Evolutionary conservation across 1,140 invertebrate species (phyloP).

Genomic region (Camponotus pennsylvanicus): DNA sequence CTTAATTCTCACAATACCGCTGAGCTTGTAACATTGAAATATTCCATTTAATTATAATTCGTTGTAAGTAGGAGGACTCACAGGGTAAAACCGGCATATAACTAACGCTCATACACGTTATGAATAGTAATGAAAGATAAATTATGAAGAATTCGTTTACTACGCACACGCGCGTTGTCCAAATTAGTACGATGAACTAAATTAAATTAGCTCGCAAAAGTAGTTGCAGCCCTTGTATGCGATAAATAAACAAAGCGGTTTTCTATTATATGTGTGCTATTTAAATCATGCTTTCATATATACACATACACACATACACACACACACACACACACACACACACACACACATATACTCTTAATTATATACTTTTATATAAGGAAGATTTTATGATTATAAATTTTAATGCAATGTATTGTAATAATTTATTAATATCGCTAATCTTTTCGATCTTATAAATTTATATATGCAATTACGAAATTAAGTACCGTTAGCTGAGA

Average conservation of each 20-base stretch:
- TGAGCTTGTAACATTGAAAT: conserved; percentile 40
- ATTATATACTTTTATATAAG: not conserved
- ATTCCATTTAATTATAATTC: conserved; percentile 53
- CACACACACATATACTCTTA: not conserved
- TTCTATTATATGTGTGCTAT: not conserved
- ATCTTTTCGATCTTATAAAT: not conserved
- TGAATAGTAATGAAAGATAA: conserved; percentile 48
- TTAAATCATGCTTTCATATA: not conserved
- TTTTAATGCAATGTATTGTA: not conserved
- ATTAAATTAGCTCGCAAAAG: conserved; percentile 48
- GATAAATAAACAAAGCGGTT: not conserved
- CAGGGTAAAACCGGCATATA: not conserved
- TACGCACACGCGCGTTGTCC: not conserved
- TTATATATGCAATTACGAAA: conserved; percentile 7
- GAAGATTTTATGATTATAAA: not conserved
- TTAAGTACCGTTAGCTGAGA: conserved; percentile 6
- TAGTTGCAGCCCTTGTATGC: not conserved
- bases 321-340: no score
- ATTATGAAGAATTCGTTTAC: conserved; percentile 53
- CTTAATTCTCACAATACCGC: conserved; percentile 32
- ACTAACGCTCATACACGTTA: conserved; percentile 9
- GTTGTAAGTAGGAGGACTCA: conserved; percentile 41
- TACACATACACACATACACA: no score
- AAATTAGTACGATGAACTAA: conserved; percentile 43
- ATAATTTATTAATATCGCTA: not conserved